Evolutionary conservation across 2,797 vertebrate genomes (phyloP).

Genomic region (Spinibarbus caldwelli): DNA sequence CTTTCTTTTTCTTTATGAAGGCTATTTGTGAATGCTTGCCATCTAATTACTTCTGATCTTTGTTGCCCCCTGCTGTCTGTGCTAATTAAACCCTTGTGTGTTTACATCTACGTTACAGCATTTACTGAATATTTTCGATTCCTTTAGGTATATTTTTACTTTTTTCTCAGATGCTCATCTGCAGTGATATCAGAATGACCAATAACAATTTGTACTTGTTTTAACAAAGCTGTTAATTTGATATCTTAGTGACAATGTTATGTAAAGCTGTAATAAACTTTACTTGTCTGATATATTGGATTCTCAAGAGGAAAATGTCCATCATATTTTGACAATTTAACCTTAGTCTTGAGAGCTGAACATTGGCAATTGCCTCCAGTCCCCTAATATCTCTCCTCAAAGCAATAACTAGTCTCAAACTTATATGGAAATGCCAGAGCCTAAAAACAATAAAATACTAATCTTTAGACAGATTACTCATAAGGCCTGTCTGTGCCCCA

Average conservation of each 20-base stretch:
- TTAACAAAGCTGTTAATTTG: neutral
- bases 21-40: neutral
- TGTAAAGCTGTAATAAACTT: neutral
- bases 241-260: neutral
- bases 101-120: neutral
- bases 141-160: neutral
- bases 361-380: neutral
- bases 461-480: slow-evolving; percentile 18
- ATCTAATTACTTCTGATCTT: slow-evolving; percentile 8
- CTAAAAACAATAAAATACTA: slow-evolving; percentile 13
- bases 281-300: neutral
- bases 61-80: slow-evolving; percentile 40
- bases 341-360: neutral
- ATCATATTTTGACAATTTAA: neutral
- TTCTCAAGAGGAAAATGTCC: neutral
- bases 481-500: neutral
- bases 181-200: neutral
- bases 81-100: neutral
- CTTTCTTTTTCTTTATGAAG: neutral
- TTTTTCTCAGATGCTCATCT: neutral
- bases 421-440: slow-evolving; percentile 1
- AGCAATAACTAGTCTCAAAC: slow-evolving; percentile 7
- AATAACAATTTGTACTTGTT: neutral
- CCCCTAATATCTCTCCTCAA: neutral
- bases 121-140: neutral